Conservation (phyloP, 2,113 vertebrate genomes). For the Mesocricetus auratus region DNA sequence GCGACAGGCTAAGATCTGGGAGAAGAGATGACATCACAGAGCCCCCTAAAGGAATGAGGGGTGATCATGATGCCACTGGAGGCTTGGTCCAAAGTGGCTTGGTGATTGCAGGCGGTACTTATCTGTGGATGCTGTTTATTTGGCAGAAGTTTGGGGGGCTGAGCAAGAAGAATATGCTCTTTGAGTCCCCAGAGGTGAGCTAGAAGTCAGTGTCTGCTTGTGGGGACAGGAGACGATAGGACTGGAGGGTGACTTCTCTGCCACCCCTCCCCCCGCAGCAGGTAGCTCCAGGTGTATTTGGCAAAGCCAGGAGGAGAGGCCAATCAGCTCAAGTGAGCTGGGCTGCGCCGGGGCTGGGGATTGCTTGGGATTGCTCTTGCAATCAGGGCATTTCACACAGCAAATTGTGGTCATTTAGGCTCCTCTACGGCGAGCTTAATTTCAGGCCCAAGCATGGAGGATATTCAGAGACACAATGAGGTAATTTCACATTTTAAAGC, state of each 20-base stretch:
- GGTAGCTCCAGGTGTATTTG: constrained; percentile 78
- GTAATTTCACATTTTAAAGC: constrained; percentile 88
- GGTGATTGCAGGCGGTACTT: not conserved
- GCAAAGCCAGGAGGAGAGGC: constrained; percentile 72
- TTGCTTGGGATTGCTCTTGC: constrained; percentile 88
- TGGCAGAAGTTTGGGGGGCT: not conserved
- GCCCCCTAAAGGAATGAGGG: not conserved
- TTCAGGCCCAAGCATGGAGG: constrained; percentile 84
- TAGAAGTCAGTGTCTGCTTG: not conserved
- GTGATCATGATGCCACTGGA: not conserved
- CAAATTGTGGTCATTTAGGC: constrained; percentile 92
- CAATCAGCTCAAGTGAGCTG: constrained; percentile 86
- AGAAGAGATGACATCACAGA: not conserved
- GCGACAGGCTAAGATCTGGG: not conserved
- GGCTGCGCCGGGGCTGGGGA: constrained; percentile 80
- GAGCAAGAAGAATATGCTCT: not conserved
- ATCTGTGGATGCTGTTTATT: not conserved
- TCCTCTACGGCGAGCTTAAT: constrained; percentile 86
- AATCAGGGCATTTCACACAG: constrained; percentile 90
- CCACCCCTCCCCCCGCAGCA: constrained; percentile 31
- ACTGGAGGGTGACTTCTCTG: not conserved
- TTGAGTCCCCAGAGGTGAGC: constrained; percentile 3
- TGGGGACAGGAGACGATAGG: not conserved
- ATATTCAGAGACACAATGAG: constrained; percentile 90
- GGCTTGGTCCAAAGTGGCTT: not conserved